Percentiles rank a stretch among this genome's conserved stretches.
phyloP scores from a whole-genome alignment of 2,113 vertebrate species.

The Brienomyrus longianalis region DNA sequence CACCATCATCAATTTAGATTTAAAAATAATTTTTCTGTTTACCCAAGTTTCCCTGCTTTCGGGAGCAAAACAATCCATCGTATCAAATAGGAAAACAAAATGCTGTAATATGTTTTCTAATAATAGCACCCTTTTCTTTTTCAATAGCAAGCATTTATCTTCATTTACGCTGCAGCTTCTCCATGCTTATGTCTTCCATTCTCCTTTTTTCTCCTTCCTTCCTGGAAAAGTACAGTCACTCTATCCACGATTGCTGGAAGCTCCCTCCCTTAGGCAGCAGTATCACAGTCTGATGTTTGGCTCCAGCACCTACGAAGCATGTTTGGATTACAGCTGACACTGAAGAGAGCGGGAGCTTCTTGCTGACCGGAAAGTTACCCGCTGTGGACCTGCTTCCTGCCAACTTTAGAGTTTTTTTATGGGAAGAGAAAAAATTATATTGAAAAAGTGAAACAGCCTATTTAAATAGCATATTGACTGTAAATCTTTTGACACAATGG shows the following conservation, averaged over 20 bases:
- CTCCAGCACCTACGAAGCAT: not conserved
- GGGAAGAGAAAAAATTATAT: not conserved
- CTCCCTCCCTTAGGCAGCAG: not conserved
- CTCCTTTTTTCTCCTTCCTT: not conserved
- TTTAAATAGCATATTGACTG: not conserved
- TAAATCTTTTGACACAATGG: not conserved
- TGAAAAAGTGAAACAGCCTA: not conserved
- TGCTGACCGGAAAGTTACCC: not conserved
- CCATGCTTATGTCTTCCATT: not conserved
- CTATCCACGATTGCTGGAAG: not conserved
- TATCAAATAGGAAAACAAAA: not conserved
- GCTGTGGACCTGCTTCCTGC: not conserved
- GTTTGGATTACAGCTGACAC: not conserved
- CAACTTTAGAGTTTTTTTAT: not conserved
- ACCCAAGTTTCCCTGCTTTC: not conserved
- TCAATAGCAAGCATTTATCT: not conserved
- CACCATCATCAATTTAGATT: not conserved
- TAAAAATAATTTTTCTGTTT: not conserved
- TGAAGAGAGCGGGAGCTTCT: not conserved
- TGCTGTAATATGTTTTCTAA: not conserved
- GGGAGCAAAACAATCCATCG: not conserved
- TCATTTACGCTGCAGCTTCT: no score
- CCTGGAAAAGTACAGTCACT: not conserved
- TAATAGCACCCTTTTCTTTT: not conserved
- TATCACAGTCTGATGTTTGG: not conserved